These are phyloP conservation scores for Rafetus swinhoei DNA, from an alignment of 2,113 vertebrate species.

Conservation along the genomic window DNA sequence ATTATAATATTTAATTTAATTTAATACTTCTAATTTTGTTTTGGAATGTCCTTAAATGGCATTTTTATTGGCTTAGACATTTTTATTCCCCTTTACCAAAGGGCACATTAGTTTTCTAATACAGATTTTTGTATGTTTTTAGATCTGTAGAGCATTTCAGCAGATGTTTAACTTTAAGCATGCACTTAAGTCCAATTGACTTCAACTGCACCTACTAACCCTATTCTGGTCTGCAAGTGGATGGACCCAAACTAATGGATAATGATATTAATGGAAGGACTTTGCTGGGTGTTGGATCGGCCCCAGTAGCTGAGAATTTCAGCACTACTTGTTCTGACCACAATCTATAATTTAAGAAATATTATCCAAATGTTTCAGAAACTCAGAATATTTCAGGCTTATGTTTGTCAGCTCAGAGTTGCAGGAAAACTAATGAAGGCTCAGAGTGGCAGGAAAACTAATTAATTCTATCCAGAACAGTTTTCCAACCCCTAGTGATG, in stretches of 20 bases:
- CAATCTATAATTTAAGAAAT: background rate
- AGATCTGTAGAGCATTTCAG: background rate
- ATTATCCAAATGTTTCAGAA: background rate
- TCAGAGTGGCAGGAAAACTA: background rate
- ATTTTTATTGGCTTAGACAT: background rate
- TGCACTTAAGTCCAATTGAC: background rate
- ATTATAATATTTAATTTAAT: background rate
- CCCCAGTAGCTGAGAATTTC: background rate
- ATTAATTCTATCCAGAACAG: background rate
- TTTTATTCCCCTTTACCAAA: background rate
- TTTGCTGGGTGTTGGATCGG: background rate
- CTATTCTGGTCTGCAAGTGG: fast-evolving
- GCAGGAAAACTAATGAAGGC: background rate
- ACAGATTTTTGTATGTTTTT: background rate
- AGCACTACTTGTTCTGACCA: background rate
- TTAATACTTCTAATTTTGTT: background rate
- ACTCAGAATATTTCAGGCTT: background rate
- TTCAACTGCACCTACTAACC: background rate
- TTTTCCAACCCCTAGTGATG: background rate
- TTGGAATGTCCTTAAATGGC: background rate
- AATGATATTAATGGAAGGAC: background rate
- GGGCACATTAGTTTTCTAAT: background rate
- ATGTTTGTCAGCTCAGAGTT: background rate
- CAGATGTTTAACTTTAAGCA: background rate
- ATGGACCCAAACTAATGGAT: background rate